Evolutionary conservation across 2,113 vertebrate genomes (phyloP).

Genomic region (Carassius gibelio): DNA sequence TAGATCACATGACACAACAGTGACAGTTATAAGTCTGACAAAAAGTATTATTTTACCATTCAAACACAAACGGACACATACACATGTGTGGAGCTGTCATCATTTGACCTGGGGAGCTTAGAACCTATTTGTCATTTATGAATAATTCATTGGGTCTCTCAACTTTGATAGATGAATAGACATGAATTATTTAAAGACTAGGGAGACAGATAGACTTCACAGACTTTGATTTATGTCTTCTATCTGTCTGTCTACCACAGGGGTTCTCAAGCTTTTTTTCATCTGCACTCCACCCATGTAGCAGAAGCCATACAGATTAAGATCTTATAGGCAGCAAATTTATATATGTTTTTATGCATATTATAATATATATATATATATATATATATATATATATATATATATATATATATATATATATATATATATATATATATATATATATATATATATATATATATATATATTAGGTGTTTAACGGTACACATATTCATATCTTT

Average conservation of each 20-base stretch:
- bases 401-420: no score
- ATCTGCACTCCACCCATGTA: neutral
- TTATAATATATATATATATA: no score
- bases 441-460: no score
- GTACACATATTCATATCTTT: no score
- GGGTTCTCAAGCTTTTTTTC: neutral
- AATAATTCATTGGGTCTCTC: slow-evolving; percentile 35
- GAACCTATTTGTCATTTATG: slow-evolving; percentile 33
- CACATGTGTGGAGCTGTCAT: slow-evolving; percentile 5
- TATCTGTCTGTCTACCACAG: neutral
- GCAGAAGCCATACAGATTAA: neutral
- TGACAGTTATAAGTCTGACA: slow-evolving; percentile 22
- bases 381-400: no score
- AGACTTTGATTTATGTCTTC: neutral
- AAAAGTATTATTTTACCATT: slow-evolving; percentile 27
- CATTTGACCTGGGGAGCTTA: neutral
- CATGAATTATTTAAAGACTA: slow-evolving; percentile 35
- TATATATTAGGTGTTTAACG: no score
- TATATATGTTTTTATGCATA: no score
- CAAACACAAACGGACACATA: slow-evolving; percentile 14
- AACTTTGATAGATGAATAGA: neutral
- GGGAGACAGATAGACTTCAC: neutral
- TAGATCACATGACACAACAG: slow-evolving; percentile 24
- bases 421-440: no score
- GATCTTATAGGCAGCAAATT: neutral